Base-by-base conservation (phyloP, 2,113 vertebrate genomes). In the Dasyornis broadbenti region DNA sequence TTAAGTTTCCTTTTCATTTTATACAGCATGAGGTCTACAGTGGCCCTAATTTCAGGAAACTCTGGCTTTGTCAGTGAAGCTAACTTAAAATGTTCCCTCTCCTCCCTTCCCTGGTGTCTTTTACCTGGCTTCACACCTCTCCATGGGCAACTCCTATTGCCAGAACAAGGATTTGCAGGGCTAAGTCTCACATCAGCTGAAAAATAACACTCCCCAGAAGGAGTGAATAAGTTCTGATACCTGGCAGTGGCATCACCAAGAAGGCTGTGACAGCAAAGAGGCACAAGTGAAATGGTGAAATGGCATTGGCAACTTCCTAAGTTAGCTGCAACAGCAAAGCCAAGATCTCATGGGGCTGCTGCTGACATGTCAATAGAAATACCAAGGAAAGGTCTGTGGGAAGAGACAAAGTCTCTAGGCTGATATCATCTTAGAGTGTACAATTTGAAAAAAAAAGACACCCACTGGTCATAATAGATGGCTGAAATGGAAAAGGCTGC, bases 1-100 rank as follows among this genome's bases (percentile, higher is more conserved):
- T 92, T 95, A 80, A 89, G 33, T 65, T 72, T 66, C 35, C 69
- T 47, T 73, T 95, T 89, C 47, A 89, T 87, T 96, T 73, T 86
- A 66, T 87, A 44, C 64, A 70, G 66, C 50, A 52, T 77, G 70
- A 82, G 28, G 64, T 78, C 59, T 87, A 61, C 83, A 81, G 71
- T 91, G 59, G 42, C 50, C 54, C 10, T 76, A 81, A 80, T 89
- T 92, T 80, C 33, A n/a, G 2, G 13, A 57, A 93, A 69, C 70
- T 82, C 81, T 88, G 71, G 63, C 63, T 86, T 88, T 64, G 45
- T 22, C 76, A 83, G 73, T 81, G 59, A 80, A 80, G 39, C 37
- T 35, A 73, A 45, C 60, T 81, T 78, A 75, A 86, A 71, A 59
- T 11, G 3, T 66, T 90, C 30, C 30, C 17, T 70, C 42, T 82